Base-by-base conservation (phyloP, 2,888 invertebrate species). In the Hypolimnas misippus region DNA sequence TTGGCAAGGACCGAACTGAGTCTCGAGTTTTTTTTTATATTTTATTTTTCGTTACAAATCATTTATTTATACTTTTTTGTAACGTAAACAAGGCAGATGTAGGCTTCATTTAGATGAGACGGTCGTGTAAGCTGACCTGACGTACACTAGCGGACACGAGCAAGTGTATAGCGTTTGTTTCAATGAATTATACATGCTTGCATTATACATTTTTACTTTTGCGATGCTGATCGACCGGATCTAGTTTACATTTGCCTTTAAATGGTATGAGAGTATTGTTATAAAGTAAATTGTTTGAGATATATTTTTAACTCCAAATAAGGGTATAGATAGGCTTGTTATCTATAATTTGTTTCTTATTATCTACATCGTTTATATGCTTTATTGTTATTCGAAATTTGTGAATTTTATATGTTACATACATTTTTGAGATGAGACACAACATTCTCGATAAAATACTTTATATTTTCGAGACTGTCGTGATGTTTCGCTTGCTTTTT, bases 1-100 rank as follows among this genome's bases (percentile, higher is more conserved):
- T 90, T 91, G 83, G 77, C 81, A 76, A 81, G 79, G 79, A 77
- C 89, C 88, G 90, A 89, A 86, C 87, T 83, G 83, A 78, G 82
- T 79, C 19, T 19, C 7, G 14, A 82, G 84, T 83, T 79, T 85
- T 81, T 85, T 79, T 85, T 81, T 85, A 81, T 83, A 86, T 82
- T 86, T 87, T 86, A 86, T 82, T 86, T 87, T 87, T 86, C 84
- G 80, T 84, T 81, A 83, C 85, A 86, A 86, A 86, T 87, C 81
- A 84, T 87, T 86, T 86, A 83, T 84, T 87, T 86, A 81, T 84
- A 77, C 80, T 67, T 79, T 82, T 82, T 87, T 82, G 82, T 82
- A 81, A 79, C 76, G 75, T 84, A 82, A 84, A 87, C 87, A 84
- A 82, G 84, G 84, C 86, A 87, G 85, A 81, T 87, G 85, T 79